phyloP scores from a whole-genome alignment of 1,140 invertebrate species.

The Teleogryllus occipitalis region DNA sequence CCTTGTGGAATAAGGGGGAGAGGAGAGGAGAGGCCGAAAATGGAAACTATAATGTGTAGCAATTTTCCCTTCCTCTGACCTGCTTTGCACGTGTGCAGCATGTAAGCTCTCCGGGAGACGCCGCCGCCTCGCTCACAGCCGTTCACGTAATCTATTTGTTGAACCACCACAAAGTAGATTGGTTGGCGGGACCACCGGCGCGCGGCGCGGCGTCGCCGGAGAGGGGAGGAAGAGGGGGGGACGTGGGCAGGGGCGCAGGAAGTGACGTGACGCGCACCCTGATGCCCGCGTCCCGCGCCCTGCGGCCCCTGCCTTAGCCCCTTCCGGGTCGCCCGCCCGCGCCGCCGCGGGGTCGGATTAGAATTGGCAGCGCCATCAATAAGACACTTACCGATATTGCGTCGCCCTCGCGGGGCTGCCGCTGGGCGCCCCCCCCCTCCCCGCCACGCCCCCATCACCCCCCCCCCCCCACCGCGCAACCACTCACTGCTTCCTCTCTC shows the following conservation, averaged over 20 bases:
- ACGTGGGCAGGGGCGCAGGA: slow-evolving; percentile 10
- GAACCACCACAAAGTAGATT: slow-evolving; percentile 22
- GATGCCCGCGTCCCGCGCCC: background rate
- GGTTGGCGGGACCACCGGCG: background rate
- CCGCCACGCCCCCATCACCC: background rate
- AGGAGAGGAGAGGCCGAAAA: background rate
- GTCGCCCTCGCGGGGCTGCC: background rate
- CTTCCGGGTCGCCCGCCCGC: background rate
- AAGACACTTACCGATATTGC: slow-evolving; percentile 17
- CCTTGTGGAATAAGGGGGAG: background rate
- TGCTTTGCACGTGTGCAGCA: slow-evolving; percentile 19
- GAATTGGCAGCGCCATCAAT: slow-evolving; percentile 13
- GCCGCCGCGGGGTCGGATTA: background rate
- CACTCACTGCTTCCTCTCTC: too few relatives aligned
- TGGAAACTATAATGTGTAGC: slow-evolving; percentile 20
- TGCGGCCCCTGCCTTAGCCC: background rate
- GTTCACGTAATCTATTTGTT: slow-evolving; percentile 23
- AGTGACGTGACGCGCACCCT: slow-evolving; percentile 16
- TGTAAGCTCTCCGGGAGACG: slow-evolving; percentile 4
- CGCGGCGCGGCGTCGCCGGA: background rate
- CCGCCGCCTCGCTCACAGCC: slow-evolving; percentile 9
- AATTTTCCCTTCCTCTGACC: slow-evolving; percentile 19
- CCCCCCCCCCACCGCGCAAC: background rate
- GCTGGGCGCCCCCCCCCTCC: too few relatives aligned
- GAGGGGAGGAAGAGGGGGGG: background rate